These are phyloP conservation scores for Aldabrachelys gigantea DNA, from an alignment of 2,113 vertebrate genomes.

Conservation along the genomic window DNA sequence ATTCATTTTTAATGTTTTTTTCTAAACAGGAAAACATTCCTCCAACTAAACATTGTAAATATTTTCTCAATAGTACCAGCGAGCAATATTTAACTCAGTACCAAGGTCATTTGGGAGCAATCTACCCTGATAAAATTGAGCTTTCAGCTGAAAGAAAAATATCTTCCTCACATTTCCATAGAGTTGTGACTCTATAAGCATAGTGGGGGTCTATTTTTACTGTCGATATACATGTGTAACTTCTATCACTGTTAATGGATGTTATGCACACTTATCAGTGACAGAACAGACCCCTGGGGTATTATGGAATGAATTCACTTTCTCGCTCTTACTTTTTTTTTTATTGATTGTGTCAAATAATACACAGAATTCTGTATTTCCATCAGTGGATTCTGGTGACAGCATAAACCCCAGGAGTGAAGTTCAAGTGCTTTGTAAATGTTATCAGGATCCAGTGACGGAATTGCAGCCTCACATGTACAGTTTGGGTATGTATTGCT, in stretches of 20 bases:
- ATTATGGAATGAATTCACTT: not conserved
- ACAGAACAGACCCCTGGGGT: conserved; percentile 1
- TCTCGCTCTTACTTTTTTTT: not conserved
- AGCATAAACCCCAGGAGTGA: not conserved
- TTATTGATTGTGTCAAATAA: conserved; percentile 33
- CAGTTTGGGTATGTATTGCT: not conserved
- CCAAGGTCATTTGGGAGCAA: conserved; percentile 23
- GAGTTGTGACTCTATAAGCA: not conserved
- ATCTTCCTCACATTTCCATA: conserved; percentile 8
- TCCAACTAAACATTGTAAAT: conserved; percentile 57
- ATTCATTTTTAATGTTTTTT: conserved; percentile 21
- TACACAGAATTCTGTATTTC: not conserved
- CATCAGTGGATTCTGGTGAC: not conserved
- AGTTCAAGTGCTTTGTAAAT: not conserved
- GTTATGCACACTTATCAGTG: not conserved
- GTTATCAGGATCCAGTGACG: not conserved
- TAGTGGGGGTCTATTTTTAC: not conserved
- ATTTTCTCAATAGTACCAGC: conserved; percentile 45
- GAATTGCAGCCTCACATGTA: not conserved
- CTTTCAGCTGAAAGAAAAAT: not conserved
- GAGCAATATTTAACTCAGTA: conserved; percentile 24
- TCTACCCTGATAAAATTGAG: conserved; percentile 1
- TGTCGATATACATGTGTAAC: not conserved
- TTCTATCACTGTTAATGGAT: conserved; percentile 27
- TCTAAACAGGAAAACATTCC: conserved; percentile 62